Base-by-base conservation (phyloP, 2,888 invertebrate species). In the Choristoneura rosaceana region DNA sequence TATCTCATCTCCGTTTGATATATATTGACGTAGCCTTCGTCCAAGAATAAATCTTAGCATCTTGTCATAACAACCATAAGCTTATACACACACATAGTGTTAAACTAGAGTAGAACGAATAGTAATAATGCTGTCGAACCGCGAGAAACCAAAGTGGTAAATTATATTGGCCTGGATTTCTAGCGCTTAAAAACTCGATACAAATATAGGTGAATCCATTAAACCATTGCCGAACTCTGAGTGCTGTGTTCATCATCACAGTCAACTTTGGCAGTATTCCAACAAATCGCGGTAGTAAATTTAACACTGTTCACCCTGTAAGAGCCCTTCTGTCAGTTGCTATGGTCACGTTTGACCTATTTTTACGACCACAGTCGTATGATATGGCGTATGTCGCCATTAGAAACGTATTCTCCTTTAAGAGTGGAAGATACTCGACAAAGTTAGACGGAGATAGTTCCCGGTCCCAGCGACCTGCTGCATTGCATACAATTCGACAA, bases 321-420 rank as follows among this genome's bases (percentile, higher is more conserved):
- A 87, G 86, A 80, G 87, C 88, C 86, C 87, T 89, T 86, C 61
- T 66, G 38, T 45, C 60, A 7, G 55, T 71, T 59, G 58, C 64
- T 59, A 63, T 55, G 65, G 43, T 10, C 61, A 66, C 52, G 71
- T 59, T 34, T 67, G 66, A 67, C 71, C 71, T 55, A 61, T 15
- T 67, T 71, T 34, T 43, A 43, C 43, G n/a, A 65, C 59, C 25
- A 64, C 55, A 45, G 55, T 60, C 38, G 64, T 12, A 10, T 61
- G 12, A 62, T 25, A 2, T 25, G 25, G 25, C 25, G 25, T 25
- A 25, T 25, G 25, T 25, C 25, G 25, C 25, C 2, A 25, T 25
- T 25, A 25, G 0, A 25, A 25, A 25, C n/a, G 4, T 47, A 47
- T 47, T 14, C 47, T 47, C 10, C 4, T 47, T n/a, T 47, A 1